These are phyloP conservation scores for Chloroclystis v-ata DNA, from an alignment of 2,888 invertebrate genomes.

Conservation along the genomic window DNA sequence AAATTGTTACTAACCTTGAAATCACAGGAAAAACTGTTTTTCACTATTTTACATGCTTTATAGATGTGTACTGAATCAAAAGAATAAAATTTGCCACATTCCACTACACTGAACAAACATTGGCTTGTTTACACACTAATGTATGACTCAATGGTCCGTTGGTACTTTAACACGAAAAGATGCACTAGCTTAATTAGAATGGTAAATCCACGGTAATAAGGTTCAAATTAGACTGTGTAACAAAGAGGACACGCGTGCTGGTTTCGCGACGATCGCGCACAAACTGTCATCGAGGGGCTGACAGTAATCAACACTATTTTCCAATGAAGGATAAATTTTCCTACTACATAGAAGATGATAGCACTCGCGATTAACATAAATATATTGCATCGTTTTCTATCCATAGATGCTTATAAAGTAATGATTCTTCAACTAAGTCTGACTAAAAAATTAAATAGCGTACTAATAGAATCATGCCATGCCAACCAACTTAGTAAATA, in stretches of 20 bases:
- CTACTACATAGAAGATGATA: constrained; percentile 44
- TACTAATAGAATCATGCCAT: too few species aligned
- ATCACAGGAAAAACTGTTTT: constrained; percentile 10
- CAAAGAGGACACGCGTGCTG: constrained; percentile 43
- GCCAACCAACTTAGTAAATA: too few species aligned
- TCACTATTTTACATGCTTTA: constrained; percentile 23
- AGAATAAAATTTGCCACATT: constrained; percentile 7
- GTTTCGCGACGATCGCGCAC: constrained; percentile 49
- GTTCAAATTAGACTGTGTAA: constrained; percentile 9
- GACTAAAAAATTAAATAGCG: too few species aligned
- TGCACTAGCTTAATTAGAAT: background rate
- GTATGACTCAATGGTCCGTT: constrained; percentile 13
- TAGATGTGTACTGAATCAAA: constrained; percentile 4
- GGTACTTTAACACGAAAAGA: background rate
- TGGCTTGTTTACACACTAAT: constrained; percentile 42
- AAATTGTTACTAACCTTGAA: background rate
- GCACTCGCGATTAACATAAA: constrained; percentile 47
- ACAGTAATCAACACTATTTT: constrained; percentile 35
- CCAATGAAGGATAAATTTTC: constrained; percentile 53
- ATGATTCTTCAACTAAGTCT: too few species aligned
- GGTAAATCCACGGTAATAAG: constrained; percentile 1
- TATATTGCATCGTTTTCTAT: too few species aligned
- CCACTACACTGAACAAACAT: constrained; percentile 21
- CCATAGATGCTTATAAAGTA: too few species aligned
- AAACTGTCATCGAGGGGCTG: constrained; percentile 52